Conservation (phyloP, 2,888 invertebrate genomes). For the Heliconius aoede region DNA sequence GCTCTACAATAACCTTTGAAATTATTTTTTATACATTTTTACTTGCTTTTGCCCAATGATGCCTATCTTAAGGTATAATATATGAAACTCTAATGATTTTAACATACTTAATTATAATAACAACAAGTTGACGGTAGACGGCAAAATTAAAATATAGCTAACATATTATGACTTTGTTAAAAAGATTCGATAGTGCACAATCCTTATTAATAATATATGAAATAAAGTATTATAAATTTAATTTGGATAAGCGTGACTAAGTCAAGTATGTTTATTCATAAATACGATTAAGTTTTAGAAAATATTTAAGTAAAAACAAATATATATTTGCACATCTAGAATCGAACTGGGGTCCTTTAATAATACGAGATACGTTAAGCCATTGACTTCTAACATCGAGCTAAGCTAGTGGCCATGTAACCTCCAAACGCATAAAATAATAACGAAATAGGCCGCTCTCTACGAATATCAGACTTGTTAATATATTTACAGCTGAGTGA, state of each 20-base stretch:
- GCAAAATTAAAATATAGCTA: neutral
- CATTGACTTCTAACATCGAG: conserved; percentile 29
- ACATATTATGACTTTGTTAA: no score
- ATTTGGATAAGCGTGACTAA: no score
- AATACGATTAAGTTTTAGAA: no score
- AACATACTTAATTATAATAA: neutral
- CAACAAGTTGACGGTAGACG: neutral
- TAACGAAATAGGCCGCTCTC: conserved; percentile 35
- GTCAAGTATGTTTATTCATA: no score
- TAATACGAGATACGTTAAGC: conserved; percentile 7
- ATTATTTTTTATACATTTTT: neutral
- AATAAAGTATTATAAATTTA: no score
- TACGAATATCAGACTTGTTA: neutral
- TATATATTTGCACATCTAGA: conserved; percentile 11
- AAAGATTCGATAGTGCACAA: no score
- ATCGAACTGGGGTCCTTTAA: neutral
- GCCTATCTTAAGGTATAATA: neutral
- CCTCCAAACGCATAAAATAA: conserved; percentile 31
- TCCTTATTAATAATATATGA: no score
- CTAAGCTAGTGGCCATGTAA: conserved; percentile 31
- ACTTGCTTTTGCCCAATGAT: neutral
- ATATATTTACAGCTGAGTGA: neutral
- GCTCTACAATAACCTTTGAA: neutral
- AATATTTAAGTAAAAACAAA: no score
- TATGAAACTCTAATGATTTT: conserved; percentile 12